Evolutionary conservation across 2,797 vertebrate genomes (phyloP).

Genomic region (Rhynchotus rufescens): DNA sequence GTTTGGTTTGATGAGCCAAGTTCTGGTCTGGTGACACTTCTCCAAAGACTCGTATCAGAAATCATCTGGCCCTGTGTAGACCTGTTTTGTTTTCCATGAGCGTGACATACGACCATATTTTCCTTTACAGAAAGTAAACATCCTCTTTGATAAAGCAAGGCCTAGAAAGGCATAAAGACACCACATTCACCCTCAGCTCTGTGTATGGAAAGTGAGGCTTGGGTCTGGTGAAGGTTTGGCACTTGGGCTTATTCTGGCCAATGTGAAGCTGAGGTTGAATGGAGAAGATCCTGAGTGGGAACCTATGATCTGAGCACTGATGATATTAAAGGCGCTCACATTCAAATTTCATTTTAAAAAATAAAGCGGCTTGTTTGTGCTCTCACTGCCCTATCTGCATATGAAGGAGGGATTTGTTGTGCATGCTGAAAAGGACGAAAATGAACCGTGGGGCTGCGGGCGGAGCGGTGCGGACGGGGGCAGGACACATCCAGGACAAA

Average conservation of each 20-base stretch:
- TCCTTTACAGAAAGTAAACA: conserved; percentile 38
- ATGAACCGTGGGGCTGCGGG: background rate
- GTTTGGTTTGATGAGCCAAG: background rate
- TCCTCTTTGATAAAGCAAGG: background rate
- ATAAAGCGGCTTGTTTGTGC: background rate
- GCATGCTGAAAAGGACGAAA: background rate
- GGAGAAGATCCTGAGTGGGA: background rate
- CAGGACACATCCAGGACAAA: background rate
- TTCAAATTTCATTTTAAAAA: background rate
- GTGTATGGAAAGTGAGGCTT: background rate
- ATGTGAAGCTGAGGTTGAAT: background rate
- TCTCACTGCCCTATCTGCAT: background rate
- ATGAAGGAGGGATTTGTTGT: background rate
- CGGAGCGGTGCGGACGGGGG: fast-evolving
- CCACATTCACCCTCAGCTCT: background rate
- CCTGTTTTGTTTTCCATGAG: background rate
- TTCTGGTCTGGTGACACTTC: background rate
- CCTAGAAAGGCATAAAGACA: background rate
- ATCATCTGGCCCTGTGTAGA: background rate
- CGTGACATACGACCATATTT: background rate
- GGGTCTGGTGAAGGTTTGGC: background rate
- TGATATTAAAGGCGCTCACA: background rate
- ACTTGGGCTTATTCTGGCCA: background rate
- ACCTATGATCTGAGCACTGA: background rate
- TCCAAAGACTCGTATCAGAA: background rate